Evolutionary conservation across 2,113 vertebrate species (phyloP).

Genomic region (Xiphophorus hellerii): DNA sequence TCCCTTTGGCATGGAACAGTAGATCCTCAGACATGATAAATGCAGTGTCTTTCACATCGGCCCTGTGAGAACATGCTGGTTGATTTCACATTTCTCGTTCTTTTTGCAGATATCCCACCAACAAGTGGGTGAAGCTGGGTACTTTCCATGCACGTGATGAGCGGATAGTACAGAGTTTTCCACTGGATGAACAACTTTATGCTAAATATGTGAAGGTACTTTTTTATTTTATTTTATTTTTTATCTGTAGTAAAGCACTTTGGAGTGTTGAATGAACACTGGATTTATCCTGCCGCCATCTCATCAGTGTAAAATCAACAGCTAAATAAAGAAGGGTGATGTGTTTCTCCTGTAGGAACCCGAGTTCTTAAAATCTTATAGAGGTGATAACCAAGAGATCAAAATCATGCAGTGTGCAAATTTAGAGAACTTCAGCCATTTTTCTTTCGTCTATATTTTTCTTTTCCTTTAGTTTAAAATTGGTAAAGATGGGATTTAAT

Average conservation of each 20-base stretch:
- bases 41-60: neutral
- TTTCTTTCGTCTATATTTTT: too few relatives aligned
- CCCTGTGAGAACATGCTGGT: constrained; percentile 20
- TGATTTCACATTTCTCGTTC: neutral
- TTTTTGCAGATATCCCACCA: constrained; percentile 92
- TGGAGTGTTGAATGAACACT: neutral
- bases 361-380: too few relatives aligned
- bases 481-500: too few relatives aligned
- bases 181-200: constrained; percentile 97
- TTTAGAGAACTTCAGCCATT: too few relatives aligned
- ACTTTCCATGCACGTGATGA: constrained; percentile 97
- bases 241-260: neutral
- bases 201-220: constrained; percentile 98
- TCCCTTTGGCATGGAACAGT: constrained; percentile 1
- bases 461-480: too few relatives aligned
- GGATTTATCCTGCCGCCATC: neutral
- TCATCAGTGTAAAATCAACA: too few relatives aligned
- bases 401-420: too few relatives aligned
- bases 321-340: too few relatives aligned
- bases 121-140: constrained; percentile 97
- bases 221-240: too few relatives aligned
- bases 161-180: constrained; percentile 97
- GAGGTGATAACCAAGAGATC: too few relatives aligned
- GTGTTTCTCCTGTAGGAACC: too few relatives aligned
- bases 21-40: neutral